Base-by-base conservation (phyloP, 2,888 invertebrate genomes). In the Iphiclides podalirius region DNA sequence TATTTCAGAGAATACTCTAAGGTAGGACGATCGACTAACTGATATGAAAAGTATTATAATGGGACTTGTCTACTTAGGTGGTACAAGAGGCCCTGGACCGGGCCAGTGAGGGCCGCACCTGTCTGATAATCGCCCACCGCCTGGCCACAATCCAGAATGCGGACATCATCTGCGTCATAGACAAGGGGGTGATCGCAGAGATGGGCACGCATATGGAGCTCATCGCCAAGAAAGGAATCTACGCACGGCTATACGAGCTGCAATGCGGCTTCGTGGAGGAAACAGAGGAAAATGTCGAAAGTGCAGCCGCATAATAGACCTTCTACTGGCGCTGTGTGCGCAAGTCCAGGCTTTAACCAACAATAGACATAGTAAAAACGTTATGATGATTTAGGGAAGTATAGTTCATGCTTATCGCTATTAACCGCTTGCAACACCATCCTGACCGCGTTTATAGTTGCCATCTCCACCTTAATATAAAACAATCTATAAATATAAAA, bases 61-160 rank as follows among this genome's bases (percentile, higher is more conserved):
- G n/a, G n/a, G n/a, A n/a, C n/a, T n/a, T n/a, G 20, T 20, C 20
- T 28, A 28, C 23, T 3, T 34, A 94, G 93, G 84, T 95, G 41
- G 96, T 97, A 0, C 96, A 97, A 84, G 94, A 94, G 64, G 96
- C 96, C 0, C 73, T 97, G 52, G 96, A 97, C 74, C 90, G 91
- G 59, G 96, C 96, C 0, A 92, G 94, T 65, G 90, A 92, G 60
- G 94, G 94, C 1, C 90, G 96, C 39, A 97, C 97, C 0, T 95
- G 95, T 65, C 92, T 97, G 33, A 94, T 95, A 37, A 96, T 97
- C 60, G 96, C 96, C 1, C 97, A 97, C 82, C 91, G 96, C 3
- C 89, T 97, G 47, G 92, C 95, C 11, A 96, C 96, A 12, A 93
- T 96, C 52, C 91, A 94, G 66, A 93, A 94, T 72, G 95, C 95